Evolutionary conservation across 1,140 invertebrate species (phyloP).

Genomic region (Lordiphosa mommai): DNA sequence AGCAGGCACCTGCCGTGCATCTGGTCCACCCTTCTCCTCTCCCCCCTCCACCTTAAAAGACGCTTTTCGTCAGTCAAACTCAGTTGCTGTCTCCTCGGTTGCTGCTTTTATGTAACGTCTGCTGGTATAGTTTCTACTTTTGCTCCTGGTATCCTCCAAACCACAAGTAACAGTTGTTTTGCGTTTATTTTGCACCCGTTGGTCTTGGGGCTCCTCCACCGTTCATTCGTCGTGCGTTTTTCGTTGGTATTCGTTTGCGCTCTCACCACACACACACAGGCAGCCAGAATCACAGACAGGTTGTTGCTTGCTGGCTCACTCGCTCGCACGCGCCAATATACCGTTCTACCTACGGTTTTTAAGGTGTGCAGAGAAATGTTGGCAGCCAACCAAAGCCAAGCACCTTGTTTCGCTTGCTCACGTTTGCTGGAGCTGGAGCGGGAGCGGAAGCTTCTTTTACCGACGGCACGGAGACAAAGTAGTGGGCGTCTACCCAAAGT

Average conservation of each 20-base stretch:
- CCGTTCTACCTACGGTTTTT: conserved; percentile 52
- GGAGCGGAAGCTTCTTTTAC: conserved; percentile 14
- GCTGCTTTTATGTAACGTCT: conserved; percentile 23
- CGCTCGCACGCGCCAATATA: conserved; percentile 47
- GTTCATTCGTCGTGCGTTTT: conserved; percentile 71
- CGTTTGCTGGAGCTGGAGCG: conserved; percentile 10
- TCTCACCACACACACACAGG: conserved; percentile 34
- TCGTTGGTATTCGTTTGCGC: conserved; percentile 64
- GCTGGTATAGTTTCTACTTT: conserved; percentile 2
- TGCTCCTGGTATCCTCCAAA: conserved; percentile 35
- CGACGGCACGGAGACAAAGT: conserved; percentile 30
- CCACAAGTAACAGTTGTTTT: conserved; percentile 68
- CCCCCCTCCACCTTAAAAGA: background rate
- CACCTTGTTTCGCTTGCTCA: conserved; percentile 53
- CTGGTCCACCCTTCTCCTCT: background rate
- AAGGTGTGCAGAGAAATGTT: conserved; percentile 76
- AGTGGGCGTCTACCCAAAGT: conserved; percentile 2
- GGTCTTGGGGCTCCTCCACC: conserved; percentile 33
- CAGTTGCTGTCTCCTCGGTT: conserved; percentile 6
- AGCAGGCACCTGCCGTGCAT: conserved; percentile 36
- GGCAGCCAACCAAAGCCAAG: conserved; percentile 79
- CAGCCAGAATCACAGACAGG: conserved; percentile 50
- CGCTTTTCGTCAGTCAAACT: conserved; percentile 30
- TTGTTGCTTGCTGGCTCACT: conserved; percentile 60
- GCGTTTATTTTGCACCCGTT: conserved; percentile 31